Conservation (phyloP, 2,797 vertebrate genomes). For the Diglossa cyanea region DNA sequence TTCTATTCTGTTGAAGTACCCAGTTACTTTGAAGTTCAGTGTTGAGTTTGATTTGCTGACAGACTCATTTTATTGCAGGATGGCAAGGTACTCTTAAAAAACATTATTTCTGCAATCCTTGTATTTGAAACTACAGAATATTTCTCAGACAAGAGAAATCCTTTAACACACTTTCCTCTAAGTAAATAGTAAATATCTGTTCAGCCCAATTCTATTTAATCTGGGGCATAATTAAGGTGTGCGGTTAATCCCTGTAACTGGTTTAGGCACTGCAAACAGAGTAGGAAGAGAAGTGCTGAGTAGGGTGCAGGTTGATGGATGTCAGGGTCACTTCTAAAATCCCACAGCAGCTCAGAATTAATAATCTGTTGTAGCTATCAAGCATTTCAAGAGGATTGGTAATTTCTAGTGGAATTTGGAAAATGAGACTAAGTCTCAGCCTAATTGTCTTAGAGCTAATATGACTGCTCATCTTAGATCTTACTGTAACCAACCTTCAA, state of each 20-base stretch:
- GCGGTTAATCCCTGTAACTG: not conserved
- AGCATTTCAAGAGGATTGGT: not conserved
- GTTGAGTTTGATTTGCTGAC: not conserved
- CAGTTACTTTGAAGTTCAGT: not conserved
- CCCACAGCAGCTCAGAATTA: not conserved
- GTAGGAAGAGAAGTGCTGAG: not conserved
- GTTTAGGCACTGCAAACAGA: not conserved
- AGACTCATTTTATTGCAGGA: not conserved
- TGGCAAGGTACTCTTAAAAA: not conserved
- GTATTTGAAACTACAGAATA: not conserved
- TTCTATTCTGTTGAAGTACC: not conserved
- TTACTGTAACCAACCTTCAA: not conserved
- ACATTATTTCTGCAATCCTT: not conserved
- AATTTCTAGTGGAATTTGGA: not conserved
- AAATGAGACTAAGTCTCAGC: not conserved
- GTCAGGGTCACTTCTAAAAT: not conserved
- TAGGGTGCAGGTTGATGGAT: not conserved
- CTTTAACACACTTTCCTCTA: not conserved
- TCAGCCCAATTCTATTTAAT: constrained; percentile 3
- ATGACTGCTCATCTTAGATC: not conserved
- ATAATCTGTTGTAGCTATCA: not conserved
- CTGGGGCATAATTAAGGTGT: not conserved
- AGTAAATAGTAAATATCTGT: not conserved
- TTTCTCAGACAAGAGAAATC: not conserved
- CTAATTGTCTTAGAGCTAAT: not conserved